Evolutionary conservation across 2,888 invertebrate genomes (phyloP).

Genomic region (Macrosoma leucophasiata): DNA sequence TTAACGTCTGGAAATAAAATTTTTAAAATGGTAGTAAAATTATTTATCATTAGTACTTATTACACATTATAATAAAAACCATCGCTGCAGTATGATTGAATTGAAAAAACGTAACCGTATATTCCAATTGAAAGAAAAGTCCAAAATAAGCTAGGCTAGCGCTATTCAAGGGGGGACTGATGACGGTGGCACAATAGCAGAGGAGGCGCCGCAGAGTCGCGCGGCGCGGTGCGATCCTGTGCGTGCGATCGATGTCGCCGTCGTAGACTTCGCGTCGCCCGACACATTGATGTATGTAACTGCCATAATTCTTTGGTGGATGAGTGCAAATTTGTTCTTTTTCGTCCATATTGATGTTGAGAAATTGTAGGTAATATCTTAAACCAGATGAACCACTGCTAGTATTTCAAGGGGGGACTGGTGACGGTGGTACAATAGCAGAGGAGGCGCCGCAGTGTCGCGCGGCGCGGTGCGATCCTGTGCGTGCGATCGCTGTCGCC

Average conservation of each 20-base stretch:
- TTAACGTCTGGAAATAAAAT: too few relatives aligned
- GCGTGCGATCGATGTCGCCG: conserved; percentile 59
- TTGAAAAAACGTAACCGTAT: too few relatives aligned
- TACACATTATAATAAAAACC: too few relatives aligned
- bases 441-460: conserved; percentile 9
- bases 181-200: not conserved
- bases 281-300: conserved; percentile 29
- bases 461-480: conserved; percentile 32
- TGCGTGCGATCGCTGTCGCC: conserved; percentile 60
- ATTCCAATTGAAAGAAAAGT: too few relatives aligned
- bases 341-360: not conserved
- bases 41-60: too few relatives aligned
- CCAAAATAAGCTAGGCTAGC: too few relatives aligned
- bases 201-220: conserved; percentile 11
- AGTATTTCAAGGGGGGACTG: too few relatives aligned
- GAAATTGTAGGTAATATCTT: too few relatives aligned
- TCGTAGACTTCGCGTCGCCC: conserved; percentile 54
- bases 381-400: too few relatives aligned
- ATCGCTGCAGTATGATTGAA: too few relatives aligned
- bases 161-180: too few relatives aligned
- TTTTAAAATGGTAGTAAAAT: too few relatives aligned
- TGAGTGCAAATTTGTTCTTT: not conserved
- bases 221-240: conserved; percentile 34
- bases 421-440: not conserved
- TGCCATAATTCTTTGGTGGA: conserved; percentile 9